Base-by-base conservation (phyloP, 2,888 invertebrate genomes). In the Buathra laborator region DNA sequence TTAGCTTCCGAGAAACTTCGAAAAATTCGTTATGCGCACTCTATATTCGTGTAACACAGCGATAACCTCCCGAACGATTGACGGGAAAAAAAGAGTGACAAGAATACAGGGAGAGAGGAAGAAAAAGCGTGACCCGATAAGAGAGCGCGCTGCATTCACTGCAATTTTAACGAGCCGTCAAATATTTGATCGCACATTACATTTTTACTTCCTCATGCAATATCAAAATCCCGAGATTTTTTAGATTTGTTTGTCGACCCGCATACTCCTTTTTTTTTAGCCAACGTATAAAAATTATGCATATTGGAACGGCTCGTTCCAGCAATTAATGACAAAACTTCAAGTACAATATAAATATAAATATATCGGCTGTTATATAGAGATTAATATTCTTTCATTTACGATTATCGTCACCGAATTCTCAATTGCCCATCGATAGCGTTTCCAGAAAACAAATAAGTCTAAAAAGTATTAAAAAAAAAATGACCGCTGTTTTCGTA, bases 51-150 rank as follows among this genome's bases (percentile, higher is more conserved):
- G 14, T 24, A 67, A 68, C 44, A 24, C 32, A 51, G 14, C 48
- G 78, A 79, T 79, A 71, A 79, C 78, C 78, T n/a, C 24, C 10
- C 19, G 16, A 37, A 62, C 19, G 68, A 64, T 51, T 19, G 59
- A 59, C 5, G 9, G 14, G 19, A 78, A 78, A 83, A 77, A 64
- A 82, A 77, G 46, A 75, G 46, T 46, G 37, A 70, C 71, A 72
- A 75, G 77, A 85, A 79, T 81, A 72, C 68, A 76, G 48, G 72
- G 74, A 68, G 66, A 48, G 83, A 67, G 72, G 67, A 68, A 66
- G 76, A 62, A 19, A 37, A 46, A 19, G 67, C 48, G 37, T 46
- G n/a, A 7, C 24, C 64, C 77, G 68, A 53, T 76, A 79, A 68
- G 82, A 71, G 56, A 44, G 83, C 81, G 67, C 48, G 56, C 56